phyloP scores from a whole-genome alignment of 2,797 vertebrate genomes.

The Spatula versicolor region DNA sequence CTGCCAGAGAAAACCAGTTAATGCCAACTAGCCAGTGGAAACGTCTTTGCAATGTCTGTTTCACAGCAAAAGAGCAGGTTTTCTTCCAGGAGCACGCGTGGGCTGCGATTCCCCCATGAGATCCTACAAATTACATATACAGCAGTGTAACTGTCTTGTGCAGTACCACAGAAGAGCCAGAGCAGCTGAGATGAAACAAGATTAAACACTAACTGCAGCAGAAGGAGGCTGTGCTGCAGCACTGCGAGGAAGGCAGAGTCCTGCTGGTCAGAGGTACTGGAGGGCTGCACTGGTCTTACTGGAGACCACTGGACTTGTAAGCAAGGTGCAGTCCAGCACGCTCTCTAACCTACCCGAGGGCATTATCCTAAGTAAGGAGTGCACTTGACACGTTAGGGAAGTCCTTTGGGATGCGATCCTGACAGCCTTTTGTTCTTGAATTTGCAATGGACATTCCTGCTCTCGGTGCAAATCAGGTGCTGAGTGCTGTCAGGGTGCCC shows the following conservation, averaged over 20 bases:
- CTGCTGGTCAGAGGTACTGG: neutral
- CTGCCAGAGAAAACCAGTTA: neutral
- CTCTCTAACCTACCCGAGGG: neutral
- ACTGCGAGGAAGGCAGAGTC: neutral
- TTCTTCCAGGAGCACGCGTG: neutral
- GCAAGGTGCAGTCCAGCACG: neutral
- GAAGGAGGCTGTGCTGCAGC: neutral
- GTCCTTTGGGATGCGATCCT: neutral
- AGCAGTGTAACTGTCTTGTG: neutral
- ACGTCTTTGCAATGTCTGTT: neutral
- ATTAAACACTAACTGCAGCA: neutral
- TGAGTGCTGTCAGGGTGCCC: neutral
- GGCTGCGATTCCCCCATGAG: neutral
- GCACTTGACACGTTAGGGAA: neutral
- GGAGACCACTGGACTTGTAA: neutral
- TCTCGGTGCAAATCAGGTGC: neutral
- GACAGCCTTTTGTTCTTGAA: neutral
- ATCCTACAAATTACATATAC: neutral
- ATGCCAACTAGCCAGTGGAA: neutral
- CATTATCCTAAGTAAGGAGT: neutral
- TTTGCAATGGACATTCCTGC: neutral
- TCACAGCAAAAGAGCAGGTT: neutral
- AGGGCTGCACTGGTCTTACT: neutral
- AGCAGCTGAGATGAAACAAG: neutral
- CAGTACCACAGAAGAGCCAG: neutral